phyloP scores from a whole-genome alignment of 2,113 vertebrate genomes.

The Mesoclemmys tuberculata region DNA sequence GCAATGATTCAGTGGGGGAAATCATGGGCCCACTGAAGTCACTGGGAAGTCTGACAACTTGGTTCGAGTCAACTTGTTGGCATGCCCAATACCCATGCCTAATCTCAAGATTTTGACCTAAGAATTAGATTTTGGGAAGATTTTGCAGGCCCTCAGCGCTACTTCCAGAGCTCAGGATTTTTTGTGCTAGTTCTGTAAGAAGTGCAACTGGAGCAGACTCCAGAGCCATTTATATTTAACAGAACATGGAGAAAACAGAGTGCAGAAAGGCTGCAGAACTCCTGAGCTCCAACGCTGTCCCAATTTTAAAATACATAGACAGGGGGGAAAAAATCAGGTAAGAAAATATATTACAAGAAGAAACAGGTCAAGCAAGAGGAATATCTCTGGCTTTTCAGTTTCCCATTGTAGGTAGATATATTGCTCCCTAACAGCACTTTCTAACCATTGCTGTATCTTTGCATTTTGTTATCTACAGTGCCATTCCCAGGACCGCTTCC shows the following conservation, averaged over 20 bases:
- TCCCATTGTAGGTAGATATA: not conserved
- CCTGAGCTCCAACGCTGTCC: not conserved
- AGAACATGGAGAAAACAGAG: not conserved
- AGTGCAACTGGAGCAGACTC: not conserved
- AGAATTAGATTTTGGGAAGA: not conserved
- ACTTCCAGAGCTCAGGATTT: not conserved
- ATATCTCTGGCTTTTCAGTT: not conserved
- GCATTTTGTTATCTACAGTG: not conserved
- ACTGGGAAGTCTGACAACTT: not conserved
- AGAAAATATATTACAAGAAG: not conserved
- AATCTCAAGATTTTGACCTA: not conserved
- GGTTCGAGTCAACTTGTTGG: not conserved
- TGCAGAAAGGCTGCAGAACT: not conserved
- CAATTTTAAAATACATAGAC: not conserved
- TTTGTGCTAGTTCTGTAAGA: not conserved
- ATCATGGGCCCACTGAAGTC: not conserved
- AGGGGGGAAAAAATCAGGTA: not conserved
- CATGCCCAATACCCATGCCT: not conserved
- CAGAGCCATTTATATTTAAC: not conserved
- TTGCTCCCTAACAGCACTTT: not conserved
- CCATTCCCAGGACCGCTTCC: not conserved
- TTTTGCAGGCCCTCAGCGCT: not conserved
- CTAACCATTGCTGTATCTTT: not conserved
- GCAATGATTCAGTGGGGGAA: not conserved
- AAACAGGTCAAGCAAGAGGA: not conserved